Evolutionary conservation across 1,140 invertebrate genomes (phyloP), one percentile per base, ranked within the genome.

Genomic region (Acromyrmex echinatior): DNA sequence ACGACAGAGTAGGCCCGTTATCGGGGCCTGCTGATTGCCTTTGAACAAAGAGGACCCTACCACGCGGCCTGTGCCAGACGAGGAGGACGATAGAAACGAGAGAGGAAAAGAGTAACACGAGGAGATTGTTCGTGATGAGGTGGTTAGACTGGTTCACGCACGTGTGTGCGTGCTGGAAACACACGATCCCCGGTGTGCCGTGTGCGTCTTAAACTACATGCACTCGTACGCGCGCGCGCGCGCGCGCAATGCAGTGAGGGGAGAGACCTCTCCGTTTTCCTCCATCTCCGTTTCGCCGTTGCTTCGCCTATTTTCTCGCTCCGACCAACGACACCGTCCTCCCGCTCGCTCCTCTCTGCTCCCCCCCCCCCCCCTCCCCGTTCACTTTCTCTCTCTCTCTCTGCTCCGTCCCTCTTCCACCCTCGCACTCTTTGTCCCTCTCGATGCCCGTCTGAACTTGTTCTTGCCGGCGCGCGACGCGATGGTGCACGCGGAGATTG

Each of bases 71-170:
- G 7, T 70, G 87, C 51, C 16, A 58, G 87, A 94, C 93, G 86
- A 93, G 89, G 94, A 94, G 84, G 84, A 77, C 56, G 86, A 79
- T 87, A 89, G 79, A 87, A 70, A 78, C 84, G 87, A 89, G 87
- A 70, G 66, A 87, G 89, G 88, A 89, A 92, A 92, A 93, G 91
- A 93, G 92, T 92, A 92, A 92, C 92, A 94, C 91, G 91, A 94
- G 92, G 94, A 95, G 94, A 95, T 95, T 95, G 94, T 94, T 94
- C 93, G 92, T 93, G 94, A 95, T 94, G 95, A 95, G 94, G 95
- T 95, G 95, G 95, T 95, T 95, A 95, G 93, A 95, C 95, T 95
- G 95, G 95, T 95, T 95, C 91, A 91, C 92, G 93, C 92, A 92
- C 92, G 92, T 92, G 92, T 92, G 90, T 93, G 92, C 90, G 91